phyloP scores from a whole-genome alignment of 2,888 invertebrate species.

The Beris morrisii region DNA sequence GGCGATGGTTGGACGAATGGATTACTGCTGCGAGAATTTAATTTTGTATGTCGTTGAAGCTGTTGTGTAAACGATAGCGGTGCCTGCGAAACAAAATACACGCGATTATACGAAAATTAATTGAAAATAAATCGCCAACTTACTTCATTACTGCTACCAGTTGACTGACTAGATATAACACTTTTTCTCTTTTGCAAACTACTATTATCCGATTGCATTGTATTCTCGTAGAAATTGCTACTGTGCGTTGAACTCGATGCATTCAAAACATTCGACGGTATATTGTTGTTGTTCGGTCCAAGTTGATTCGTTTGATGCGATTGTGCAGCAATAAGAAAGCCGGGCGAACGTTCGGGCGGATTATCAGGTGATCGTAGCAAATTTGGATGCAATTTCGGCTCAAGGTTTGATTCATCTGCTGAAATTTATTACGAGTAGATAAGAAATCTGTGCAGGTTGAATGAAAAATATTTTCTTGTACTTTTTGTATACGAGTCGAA shows the following conservation, averaged over 20 bases:
- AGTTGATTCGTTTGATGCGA: conserved; percentile 39
- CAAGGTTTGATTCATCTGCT: conserved; percentile 54
- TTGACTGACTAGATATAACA: conserved; percentile 58
- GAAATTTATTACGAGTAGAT: conserved; percentile 22
- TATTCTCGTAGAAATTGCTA: conserved; percentile 57
- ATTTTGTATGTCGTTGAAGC: conserved; percentile 65
- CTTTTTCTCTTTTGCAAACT: conserved; percentile 57
- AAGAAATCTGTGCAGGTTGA: conserved; percentile 1
- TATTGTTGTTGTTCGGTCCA: conserved; percentile 47
- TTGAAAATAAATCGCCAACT: conserved; percentile 35
- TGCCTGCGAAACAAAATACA: conserved; percentile 50
- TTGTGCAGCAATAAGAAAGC: conserved; percentile 36
- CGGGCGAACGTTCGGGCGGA: conserved; percentile 45
- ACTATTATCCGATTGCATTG: conserved; percentile 57
- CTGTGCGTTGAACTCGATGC: conserved; percentile 57
- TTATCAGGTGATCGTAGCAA: conserved; percentile 56
- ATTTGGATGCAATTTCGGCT: conserved; percentile 53
- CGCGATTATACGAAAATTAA: not conserved
- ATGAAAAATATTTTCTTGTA: conserved; percentile 41
- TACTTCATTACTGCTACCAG: conserved; percentile 57
- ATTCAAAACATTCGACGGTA: conserved; percentile 48
- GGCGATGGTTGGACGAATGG: conserved; percentile 49
- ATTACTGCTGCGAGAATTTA: conserved; percentile 55
- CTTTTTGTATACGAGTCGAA: conserved; percentile 68
- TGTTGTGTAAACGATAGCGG: conserved; percentile 91